Percentiles rank a stretch among this genome's conserved stretches.
Conservation (phyloP, 2,113 vertebrate genomes). For the Pheucticus melanocephalus region DNA sequence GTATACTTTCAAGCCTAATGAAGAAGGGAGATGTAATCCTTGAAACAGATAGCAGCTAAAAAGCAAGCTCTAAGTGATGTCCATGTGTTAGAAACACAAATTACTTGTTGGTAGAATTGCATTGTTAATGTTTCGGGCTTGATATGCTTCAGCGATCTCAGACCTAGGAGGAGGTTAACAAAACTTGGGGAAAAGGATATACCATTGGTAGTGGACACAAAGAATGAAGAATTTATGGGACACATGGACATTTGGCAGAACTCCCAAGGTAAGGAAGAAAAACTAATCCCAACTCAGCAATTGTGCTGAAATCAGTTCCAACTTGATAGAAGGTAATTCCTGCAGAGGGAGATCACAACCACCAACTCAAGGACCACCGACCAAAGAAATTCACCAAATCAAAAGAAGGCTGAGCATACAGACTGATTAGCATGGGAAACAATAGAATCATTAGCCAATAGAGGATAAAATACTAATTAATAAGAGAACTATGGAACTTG, state of each 20-base stretch:
- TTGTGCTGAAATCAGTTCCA: background rate
- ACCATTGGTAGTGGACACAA: background rate
- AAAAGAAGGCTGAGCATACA: background rate
- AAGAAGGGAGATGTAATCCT: background rate
- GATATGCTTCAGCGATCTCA: background rate
- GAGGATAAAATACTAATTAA: background rate
- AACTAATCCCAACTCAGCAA: background rate
- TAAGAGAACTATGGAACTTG: background rate
- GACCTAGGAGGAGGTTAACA: background rate
- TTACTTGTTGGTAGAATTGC: background rate
- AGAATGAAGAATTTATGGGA: background rate
- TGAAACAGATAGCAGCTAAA: background rate
- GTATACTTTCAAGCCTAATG: background rate
- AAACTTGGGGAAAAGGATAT: background rate
- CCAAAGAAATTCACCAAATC: background rate
- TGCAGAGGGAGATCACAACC: background rate
- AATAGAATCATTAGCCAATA: background rate
- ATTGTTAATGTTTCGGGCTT: background rate
- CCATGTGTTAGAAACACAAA: background rate
- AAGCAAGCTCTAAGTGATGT: background rate
- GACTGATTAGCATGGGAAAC: background rate
- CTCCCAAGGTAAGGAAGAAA: background rate
- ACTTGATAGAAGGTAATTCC: background rate
- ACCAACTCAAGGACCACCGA: rapidly evolving
- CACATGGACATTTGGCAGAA: background rate